Conservation (phyloP, 1,140 invertebrate species). For the Conus betulinus region DNA sequence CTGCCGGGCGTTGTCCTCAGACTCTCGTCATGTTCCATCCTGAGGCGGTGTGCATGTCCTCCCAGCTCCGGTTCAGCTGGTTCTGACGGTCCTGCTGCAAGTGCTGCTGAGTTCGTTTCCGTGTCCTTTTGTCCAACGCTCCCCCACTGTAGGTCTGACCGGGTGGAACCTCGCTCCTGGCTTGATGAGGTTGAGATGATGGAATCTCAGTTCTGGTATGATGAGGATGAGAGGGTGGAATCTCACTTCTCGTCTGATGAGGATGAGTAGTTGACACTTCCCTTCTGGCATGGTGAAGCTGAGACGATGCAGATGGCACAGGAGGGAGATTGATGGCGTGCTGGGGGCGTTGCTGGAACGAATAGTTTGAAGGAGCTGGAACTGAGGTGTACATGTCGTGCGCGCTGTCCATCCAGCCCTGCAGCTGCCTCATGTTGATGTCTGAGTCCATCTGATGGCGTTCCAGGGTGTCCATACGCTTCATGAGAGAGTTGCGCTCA, state of each 20-base stretch:
- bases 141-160: background rate
- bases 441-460: slow-evolving; percentile 44
- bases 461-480: slow-evolving; percentile 39
- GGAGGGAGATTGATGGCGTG: background rate
- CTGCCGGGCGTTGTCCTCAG: slow-evolving; percentile 8
- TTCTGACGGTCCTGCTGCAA: background rate
- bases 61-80: slow-evolving; percentile 28
- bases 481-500: slow-evolving; percentile 31
- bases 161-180: background rate
- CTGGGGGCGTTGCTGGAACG: background rate
- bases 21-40: background rate
- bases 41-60: background rate
- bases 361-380: background rate
- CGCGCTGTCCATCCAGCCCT: slow-evolving; percentile 37
- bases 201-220: background rate
- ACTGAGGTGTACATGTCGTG: background rate
- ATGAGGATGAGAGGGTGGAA: background rate
- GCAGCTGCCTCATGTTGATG: slow-evolving; percentile 38
- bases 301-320: background rate
- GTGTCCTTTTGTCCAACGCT: background rate
- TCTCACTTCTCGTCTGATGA: background rate
- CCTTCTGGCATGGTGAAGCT: background rate
- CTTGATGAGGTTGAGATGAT: background rate
- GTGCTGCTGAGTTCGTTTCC: background rate
- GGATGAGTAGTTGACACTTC: background rate